Evolutionary conservation across 2,113 vertebrate genomes (phyloP).

Genomic region (Heteronetta atricapilla): DNA sequence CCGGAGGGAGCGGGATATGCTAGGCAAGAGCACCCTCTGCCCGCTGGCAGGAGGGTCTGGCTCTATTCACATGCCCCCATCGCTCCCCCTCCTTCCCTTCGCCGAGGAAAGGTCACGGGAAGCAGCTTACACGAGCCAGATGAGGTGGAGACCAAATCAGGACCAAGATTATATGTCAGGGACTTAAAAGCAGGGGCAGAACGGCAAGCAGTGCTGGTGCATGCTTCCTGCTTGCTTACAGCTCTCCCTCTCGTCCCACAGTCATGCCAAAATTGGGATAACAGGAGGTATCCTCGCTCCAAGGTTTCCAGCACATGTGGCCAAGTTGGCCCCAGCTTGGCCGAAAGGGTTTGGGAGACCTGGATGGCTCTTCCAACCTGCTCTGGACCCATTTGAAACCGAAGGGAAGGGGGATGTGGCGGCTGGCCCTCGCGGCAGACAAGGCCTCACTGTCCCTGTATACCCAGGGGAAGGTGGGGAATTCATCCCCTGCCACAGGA

Average conservation of each 20-base stretch:
- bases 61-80: conserved; percentile 49
- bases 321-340: not conserved
- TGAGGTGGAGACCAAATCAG: conserved; percentile 62
- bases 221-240: conserved; percentile 14
- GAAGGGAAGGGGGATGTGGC: not conserved
- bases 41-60: conserved; percentile 77
- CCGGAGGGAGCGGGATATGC: conserved; percentile 68
- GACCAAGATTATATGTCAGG: conserved; percentile 68
- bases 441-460: fast-evolving
- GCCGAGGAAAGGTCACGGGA: conserved; percentile 61
- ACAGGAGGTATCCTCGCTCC: not conserved
- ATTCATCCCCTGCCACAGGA: not conserved
- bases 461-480: not conserved
- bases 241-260: conserved; percentile 33
- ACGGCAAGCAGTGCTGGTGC: not conserved
- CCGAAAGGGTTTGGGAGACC: conserved; percentile 5
- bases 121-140: conserved; percentile 54
- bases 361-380: not conserved
- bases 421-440: fast-evolving
- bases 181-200: conserved; percentile 16
- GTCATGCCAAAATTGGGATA: not conserved
- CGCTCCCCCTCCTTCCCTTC: conserved; percentile 42
- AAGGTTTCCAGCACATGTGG: not conserved
- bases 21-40: conserved; percentile 82
- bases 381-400: fast-evolving